Evolutionary conservation across 2,797 vertebrate species (phyloP).

Genomic region (Hafferia zeledoni): DNA sequence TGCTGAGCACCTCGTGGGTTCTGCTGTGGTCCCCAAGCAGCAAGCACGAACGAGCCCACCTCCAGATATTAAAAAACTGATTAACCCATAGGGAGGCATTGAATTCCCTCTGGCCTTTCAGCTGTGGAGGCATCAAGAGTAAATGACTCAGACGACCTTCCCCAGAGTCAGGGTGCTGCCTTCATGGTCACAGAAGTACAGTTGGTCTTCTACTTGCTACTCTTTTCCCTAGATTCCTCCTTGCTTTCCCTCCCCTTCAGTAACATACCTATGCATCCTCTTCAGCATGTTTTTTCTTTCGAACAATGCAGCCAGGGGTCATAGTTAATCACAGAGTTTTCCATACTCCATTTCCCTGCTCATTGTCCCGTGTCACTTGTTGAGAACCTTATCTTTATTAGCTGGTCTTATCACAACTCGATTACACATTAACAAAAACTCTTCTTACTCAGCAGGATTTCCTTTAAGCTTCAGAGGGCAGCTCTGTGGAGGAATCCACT

Average conservation of each 20-base stretch:
- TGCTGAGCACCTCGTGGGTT: accelerated
- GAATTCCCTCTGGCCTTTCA: neutral
- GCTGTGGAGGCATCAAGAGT: neutral
- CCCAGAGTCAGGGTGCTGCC: neutral
- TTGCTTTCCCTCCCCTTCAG: neutral
- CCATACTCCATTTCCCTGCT: constrained; percentile 11
- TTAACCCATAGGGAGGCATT: accelerated
- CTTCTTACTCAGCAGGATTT: constrained; percentile 39
- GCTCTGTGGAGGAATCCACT: neutral
- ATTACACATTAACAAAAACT: constrained; percentile 22
- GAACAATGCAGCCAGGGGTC: neutral
- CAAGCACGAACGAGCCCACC: neutral
- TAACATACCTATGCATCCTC: neutral
- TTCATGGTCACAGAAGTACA: neutral
- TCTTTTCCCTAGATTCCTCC: neutral
- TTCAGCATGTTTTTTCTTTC: neutral
- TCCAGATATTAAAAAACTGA: neutral
- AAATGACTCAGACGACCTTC: neutral
- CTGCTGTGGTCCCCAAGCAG: neutral
- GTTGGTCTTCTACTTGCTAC: neutral
- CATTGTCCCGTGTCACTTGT: neutral
- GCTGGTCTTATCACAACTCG: neutral
- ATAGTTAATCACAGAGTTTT: neutral
- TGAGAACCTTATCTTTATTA: constrained; percentile 47
- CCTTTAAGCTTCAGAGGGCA: constrained; percentile 1